These are phyloP conservation scores for Pachypeltis micranthus DNA, from an alignment of 1,140 invertebrate species.

Conservation along the genomic window DNA sequence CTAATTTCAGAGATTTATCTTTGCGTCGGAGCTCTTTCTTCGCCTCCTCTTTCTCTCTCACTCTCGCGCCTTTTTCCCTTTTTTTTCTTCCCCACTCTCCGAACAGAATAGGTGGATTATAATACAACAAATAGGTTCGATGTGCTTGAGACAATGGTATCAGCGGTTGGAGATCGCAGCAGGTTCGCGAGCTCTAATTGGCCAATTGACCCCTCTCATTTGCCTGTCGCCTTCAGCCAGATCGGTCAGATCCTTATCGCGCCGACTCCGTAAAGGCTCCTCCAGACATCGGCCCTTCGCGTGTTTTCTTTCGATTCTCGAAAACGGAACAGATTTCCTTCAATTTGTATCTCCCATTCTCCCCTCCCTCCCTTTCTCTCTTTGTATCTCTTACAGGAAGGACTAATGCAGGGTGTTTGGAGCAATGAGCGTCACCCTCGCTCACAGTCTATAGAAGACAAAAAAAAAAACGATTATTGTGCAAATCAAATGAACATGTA, in stretches of 20 bases:
- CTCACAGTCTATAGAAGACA: too few species aligned
- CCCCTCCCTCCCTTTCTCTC: too few species aligned
- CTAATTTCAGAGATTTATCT: not conserved
- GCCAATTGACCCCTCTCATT: not conserved
- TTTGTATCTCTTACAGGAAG: too few species aligned
- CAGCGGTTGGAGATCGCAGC: too few species aligned
- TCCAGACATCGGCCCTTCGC: not conserved
- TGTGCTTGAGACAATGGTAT: not conserved
- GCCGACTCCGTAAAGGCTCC: not conserved
- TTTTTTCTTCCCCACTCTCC: not conserved
- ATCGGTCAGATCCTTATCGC: not conserved
- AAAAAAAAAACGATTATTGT: too few species aligned
- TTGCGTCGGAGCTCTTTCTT: not conserved
- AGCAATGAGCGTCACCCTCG: too few species aligned
- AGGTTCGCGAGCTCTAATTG: not conserved
- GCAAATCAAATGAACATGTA: too few species aligned
- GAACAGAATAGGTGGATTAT: not conserved
- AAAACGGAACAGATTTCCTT: too few species aligned
- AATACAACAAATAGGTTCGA: not conserved
- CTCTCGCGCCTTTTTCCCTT: not conserved
- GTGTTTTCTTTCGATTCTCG: not conserved
- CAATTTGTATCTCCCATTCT: too few species aligned
- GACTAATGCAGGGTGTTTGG: too few species aligned
- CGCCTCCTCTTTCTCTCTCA: not conserved
- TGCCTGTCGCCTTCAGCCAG: not conserved